phyloP scores from a whole-genome alignment of 2,113 vertebrate genomes.

The Pterocles orientalis region DNA sequence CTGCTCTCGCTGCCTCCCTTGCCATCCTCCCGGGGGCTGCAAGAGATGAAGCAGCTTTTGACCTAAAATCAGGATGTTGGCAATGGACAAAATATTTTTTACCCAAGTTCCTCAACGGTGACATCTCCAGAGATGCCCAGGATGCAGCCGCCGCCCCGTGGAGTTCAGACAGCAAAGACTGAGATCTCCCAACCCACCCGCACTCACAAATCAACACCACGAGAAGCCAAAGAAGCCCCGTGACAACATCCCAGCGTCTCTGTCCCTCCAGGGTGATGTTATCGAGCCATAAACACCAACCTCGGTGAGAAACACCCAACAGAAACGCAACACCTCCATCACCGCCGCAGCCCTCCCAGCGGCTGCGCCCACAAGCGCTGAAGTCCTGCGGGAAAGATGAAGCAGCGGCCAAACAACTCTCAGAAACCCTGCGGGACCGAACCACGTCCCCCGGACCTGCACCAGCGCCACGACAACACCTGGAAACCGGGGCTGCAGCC shows the following conservation, averaged over 20 bases:
- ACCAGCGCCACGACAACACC: background rate
- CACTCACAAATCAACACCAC: background rate
- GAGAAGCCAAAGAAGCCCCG: background rate
- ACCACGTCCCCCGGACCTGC: fast-evolving
- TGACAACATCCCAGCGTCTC: background rate
- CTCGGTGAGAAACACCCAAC: fast-evolving
- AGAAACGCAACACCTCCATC: background rate
- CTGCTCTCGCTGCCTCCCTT: background rate
- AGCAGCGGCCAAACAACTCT: background rate
- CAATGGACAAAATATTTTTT: background rate
- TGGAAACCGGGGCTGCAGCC: background rate
- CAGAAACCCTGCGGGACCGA: fast-evolving
- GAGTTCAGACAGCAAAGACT: background rate
- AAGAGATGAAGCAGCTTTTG: background rate
- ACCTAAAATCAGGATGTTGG: background rate
- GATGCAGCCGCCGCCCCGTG: background rate
- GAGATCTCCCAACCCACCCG: background rate
- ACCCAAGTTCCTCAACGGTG: too few relatives aligned
- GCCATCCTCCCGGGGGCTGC: background rate
- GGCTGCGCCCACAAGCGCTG: background rate
- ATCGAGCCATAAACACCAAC: background rate
- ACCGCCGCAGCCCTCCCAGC: background rate
- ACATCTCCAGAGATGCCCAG: background rate
- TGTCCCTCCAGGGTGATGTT: background rate
- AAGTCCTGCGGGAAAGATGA: background rate